Evolutionary conservation across 2,113 vertebrate genomes (phyloP), one percentile per base, ranked within the genome.

Genomic region (Cavia aperea): DNA sequence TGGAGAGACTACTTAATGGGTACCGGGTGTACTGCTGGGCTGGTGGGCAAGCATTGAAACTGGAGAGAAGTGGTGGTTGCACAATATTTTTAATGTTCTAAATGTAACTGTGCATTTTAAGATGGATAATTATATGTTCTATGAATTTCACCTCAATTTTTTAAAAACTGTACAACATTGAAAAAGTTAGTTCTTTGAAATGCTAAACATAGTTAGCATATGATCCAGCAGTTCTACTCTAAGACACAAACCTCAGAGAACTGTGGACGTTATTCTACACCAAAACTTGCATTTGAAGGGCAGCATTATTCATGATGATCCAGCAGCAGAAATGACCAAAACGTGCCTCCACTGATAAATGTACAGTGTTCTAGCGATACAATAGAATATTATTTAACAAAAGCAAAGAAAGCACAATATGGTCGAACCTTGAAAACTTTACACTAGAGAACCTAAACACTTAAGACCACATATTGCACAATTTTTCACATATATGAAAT

Each of bases 121-220:
- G 86, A 77, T 46, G 60, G 51, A 23, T 78, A 46, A 75, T 87
- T 81, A 3, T 62, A 73, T 89, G 31, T 85, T 81, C 33, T 62
- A 39, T 78, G 36, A 83, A 83, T 90, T 83, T 83, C 70, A 88
- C n/a, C 29, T 83, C 36, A 54, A 46, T 70, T 83, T 83, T 90
- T 1, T 23, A 9, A 36, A 92, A 60, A 90, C 54, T 3, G 13
- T 91, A 26, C 36, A 86, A 33, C 54, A 19, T 21, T 79, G 46
- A 58, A 66, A 95, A 93, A 51, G 23, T 62, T 39, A 63, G 49
- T 73, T 91, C 58, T 51, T 92, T 58, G 81, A 75, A 93, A 89
- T 12, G 29, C 58, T 81, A 81, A 65, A 73, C 78, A 72, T 56
- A 81, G 49, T 62, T 94, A 82, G 29, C 15, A n/a, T 90, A 19